A percentile compares a stretch with the other conserved stretches of the same genome.
Conservation (phyloP, 2,888 invertebrate species). For the Ceriagrion tenellum region DNA sequence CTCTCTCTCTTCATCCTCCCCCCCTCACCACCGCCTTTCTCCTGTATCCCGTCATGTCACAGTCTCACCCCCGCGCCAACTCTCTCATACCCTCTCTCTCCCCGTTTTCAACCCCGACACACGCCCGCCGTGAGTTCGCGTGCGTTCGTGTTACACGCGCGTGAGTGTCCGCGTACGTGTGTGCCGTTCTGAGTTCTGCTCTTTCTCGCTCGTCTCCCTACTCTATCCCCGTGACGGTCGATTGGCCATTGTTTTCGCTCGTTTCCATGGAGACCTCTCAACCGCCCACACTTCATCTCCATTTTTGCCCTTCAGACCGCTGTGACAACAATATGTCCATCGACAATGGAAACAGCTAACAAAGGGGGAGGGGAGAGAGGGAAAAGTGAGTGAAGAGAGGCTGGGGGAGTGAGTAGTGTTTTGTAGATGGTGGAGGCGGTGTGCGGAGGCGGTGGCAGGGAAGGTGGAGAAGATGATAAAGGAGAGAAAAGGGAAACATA, state of each 20-base stretch:
- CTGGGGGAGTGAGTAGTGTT: too few relatives aligned
- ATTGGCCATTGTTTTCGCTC: slow-evolving; percentile 66
- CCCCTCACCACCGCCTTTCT: neutral
- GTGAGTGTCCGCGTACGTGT: neutral
- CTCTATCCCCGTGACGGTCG: slow-evolving; percentile 38
- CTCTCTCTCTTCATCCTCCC: neutral
- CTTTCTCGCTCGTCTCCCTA: neutral
- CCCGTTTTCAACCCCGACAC: neutral
- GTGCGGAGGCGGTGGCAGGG: slow-evolving; percentile 27
- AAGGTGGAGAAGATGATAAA: neutral
- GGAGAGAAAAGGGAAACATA: neutral
- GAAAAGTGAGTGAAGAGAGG: neutral
- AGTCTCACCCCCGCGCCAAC: neutral
- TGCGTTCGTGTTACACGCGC: neutral
- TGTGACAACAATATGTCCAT: slow-evolving; percentile 65
- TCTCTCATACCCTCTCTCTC: neutral
- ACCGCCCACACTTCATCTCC: slow-evolving; percentile 63
- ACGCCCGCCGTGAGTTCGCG: neutral
- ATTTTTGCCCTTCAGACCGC: slow-evolving; percentile 62
- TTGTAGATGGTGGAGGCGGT: neutral
- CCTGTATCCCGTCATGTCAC: too few relatives aligned
- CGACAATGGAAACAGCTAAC: slow-evolving; percentile 60
- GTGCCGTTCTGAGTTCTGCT: slow-evolving; percentile 43
- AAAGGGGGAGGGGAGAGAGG: slow-evolving; percentile 5
- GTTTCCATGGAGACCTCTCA: slow-evolving; percentile 62